phyloP scores from a whole-genome alignment of 2,797 vertebrate genomes.

The Semaprochilodus insignis region DNA sequence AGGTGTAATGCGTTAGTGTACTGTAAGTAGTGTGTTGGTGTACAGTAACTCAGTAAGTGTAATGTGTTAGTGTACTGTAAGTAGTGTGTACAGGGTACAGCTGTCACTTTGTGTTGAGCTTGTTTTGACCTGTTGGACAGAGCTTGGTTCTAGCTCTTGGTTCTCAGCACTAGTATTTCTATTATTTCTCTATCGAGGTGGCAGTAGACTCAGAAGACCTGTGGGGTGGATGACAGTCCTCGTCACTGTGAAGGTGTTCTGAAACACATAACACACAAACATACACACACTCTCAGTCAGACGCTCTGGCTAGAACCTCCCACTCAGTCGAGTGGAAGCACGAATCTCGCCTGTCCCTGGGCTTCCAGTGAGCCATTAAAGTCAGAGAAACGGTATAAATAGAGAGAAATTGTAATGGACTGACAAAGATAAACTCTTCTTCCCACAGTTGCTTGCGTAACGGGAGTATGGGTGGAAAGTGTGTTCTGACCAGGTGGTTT shows the following conservation, averaged over 20 bases:
- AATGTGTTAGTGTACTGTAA: no score
- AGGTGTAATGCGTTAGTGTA: no score
- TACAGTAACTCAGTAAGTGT: no score
- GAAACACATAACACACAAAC: not conserved
- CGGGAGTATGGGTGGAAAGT: not conserved
- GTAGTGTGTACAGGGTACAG: no score
- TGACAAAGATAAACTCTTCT: not conserved
- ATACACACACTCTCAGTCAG: not conserved
- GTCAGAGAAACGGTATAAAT: not conserved
- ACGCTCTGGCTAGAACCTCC: not conserved
- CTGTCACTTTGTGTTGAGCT: no score
- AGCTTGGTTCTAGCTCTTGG: no score
- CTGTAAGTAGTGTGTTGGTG: no score
- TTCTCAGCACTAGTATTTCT: no score
- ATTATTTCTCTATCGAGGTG: no score
- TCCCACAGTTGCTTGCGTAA: not conserved
- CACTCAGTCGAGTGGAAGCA: not conserved
- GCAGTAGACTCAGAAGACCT: no score
- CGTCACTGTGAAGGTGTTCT: not conserved
- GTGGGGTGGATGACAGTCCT: not conserved
- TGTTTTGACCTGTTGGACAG: no score
- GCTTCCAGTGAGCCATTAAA: not conserved
- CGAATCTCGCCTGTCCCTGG: not conserved
- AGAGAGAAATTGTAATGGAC: not conserved
- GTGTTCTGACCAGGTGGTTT: not conserved